Conservation (phyloP, 2,888 invertebrate species). For the Tryphoninae sp. region DNA sequence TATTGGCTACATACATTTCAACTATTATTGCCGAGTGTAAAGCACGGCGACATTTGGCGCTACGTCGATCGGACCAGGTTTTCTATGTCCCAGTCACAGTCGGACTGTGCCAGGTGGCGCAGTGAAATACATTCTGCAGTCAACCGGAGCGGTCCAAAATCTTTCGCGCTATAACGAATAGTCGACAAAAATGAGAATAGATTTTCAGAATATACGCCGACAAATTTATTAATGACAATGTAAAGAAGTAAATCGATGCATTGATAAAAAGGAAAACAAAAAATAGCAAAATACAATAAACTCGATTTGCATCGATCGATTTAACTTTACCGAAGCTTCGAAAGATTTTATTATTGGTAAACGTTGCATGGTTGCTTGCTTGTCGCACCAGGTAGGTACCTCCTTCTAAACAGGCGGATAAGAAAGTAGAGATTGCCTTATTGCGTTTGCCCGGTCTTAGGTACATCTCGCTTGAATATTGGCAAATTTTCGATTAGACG, state of each 20-base stretch:
- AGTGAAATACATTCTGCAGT: slow-evolving; percentile 66
- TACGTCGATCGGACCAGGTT: slow-evolving; percentile 78
- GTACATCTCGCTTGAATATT: no score
- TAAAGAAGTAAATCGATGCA: not conserved
- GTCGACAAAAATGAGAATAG: not conserved
- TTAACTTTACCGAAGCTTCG: no score
- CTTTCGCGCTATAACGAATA: not conserved
- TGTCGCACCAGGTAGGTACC: no score
- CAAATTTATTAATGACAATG: not conserved
- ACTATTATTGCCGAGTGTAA: slow-evolving; percentile 81
- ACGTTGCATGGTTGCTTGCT: no score
- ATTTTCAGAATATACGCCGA: not conserved
- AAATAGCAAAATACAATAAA: no score
- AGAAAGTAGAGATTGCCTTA: no score
- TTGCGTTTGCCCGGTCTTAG: no score
- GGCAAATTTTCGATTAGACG: no score
- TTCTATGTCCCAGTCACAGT: slow-evolving; percentile 38
- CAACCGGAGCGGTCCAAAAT: slow-evolving; percentile 42
- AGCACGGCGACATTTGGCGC: slow-evolving; percentile 81
- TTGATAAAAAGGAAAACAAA: no score
- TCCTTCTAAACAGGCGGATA: no score
- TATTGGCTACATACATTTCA: slow-evolving; percentile 81
- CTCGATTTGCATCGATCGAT: no score
- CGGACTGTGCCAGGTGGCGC: slow-evolving; percentile 61
- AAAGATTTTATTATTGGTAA: no score